phyloP scores from a whole-genome alignment of 2,797 vertebrate species.

The Ispidina picta region DNA sequence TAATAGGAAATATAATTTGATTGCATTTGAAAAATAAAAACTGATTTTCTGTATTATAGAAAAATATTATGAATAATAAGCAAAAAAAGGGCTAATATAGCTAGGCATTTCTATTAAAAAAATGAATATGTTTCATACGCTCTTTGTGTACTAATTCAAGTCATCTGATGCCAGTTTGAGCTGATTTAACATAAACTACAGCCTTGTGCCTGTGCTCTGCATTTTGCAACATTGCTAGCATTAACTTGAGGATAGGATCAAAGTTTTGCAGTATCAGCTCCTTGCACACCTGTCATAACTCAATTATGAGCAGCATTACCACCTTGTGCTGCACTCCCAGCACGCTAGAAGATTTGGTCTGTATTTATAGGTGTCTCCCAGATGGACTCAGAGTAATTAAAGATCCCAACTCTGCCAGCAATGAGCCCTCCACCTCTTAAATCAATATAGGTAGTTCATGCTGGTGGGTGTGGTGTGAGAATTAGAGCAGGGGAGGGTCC shows the following conservation, averaged over 20 bases:
- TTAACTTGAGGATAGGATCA: neutral
- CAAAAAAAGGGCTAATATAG: constrained; percentile 73
- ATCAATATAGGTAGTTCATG: neutral
- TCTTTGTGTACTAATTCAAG: constrained; percentile 71
- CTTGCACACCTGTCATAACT: neutral
- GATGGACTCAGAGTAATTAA: neutral
- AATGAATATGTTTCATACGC: constrained; percentile 65
- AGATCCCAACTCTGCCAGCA: neutral
- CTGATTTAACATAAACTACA: constrained; percentile 41
- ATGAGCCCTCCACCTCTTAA: neutral
- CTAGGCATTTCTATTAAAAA: constrained; percentile 75
- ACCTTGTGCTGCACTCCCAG: neutral
- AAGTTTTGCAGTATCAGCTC: neutral
- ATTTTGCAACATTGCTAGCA: neutral
- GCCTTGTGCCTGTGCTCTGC: neutral
- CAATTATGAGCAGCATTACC: neutral
- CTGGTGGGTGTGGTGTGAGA: neutral
- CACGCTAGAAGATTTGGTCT: neutral
- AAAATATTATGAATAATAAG: constrained; percentile 82
- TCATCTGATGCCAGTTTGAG: constrained; percentile 23
- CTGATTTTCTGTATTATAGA: constrained; percentile 73
- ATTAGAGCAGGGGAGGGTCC: neutral
- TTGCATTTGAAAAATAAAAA: constrained; percentile 80
- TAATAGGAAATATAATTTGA: constrained; percentile 81
- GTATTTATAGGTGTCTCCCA: neutral